Base-by-base conservation (phyloP, 2,888 invertebrate genomes). In the Drosophila fungiperda region DNA sequence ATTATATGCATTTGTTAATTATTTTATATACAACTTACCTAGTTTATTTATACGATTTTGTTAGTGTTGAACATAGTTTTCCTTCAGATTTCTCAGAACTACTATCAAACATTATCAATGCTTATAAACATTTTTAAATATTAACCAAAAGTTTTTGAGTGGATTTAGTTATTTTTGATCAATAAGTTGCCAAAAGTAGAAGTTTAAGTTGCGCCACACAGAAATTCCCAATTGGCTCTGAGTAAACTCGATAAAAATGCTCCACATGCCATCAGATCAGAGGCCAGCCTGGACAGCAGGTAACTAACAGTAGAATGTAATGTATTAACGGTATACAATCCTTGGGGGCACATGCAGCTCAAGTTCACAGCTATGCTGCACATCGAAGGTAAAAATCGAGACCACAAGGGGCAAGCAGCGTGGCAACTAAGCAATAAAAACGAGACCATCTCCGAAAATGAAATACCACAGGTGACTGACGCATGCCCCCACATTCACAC, bases 381-480 rank as follows among this genome's bases (percentile, higher is more conserved):
- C 20, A 50, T 66, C 38, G 66, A 57, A 42, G 42, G 53, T 38
- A 17, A 36, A 42, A 59, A 59, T 64, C 42, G 66, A 52, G 48
- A 50, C 58, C 75, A 53, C 26, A 15, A 15, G 48, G 50, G 48
- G 36, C 55, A 29, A 29, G 29, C 48, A 36, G 35, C 20, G 67
- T 64, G 48, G 76, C 64, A 57, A 67, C 68, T 48, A 70, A 63
- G 73, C 85, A 87, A 87, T 84, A 87, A 84, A 87, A 85, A 68
- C 68, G 80, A 78, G 73, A 85, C 68, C 80, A 75, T 78, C 54
- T 71, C 68, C 62, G 57, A 76, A 89, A 76, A 64, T 79, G 76
- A 79, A 87, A 86, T 80, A 88, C 86, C 83, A 62, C 90, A 82
- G 90, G 88, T 87, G 90, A 85, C 89, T 89, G 89, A 89, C 83